Evolutionary conservation across 2,797 vertebrate species (phyloP).

Genomic region (Euphonia xanthogaster): DNA sequence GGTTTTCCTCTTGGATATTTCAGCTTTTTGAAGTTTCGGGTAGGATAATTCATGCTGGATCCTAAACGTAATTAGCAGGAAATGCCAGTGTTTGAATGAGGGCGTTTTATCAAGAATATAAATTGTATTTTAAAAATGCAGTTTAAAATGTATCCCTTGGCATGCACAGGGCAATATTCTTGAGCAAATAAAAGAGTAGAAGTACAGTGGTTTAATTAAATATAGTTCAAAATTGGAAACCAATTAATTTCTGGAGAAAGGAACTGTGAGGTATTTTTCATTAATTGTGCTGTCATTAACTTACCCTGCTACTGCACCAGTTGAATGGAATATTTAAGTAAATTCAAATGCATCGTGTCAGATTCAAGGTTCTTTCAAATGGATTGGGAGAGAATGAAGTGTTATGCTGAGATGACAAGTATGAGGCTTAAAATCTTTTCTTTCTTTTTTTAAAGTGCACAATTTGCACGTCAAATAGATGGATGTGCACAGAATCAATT

Average conservation of each 20-base stretch:
- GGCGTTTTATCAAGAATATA: background rate
- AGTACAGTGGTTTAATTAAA: constrained; percentile 40
- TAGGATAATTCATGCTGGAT: background rate
- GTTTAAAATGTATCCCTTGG: background rate
- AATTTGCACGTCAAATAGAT: constrained; percentile 35
- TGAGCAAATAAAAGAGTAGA: background rate
- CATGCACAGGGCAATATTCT: background rate
- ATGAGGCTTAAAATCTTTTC: background rate
- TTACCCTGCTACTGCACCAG: background rate
- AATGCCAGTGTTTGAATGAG: background rate
- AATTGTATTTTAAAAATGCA: background rate
- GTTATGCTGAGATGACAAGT: constrained; percentile 31
- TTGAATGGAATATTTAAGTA: constrained; percentile 20
- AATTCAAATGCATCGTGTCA: constrained; percentile 18
- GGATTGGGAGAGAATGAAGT: constrained; percentile 5
- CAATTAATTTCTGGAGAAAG: constrained; percentile 26
- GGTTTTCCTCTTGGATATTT: background rate
- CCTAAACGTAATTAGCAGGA: background rate
- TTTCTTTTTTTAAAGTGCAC: background rate
- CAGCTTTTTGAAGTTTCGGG: background rate
- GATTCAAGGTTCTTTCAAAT: constrained; percentile 15
- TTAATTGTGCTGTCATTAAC: constrained; percentile 39
- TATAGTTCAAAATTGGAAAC: background rate
- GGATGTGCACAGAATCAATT: constrained; percentile 39
- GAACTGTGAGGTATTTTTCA: background rate